phyloP scores from a whole-genome alignment of 1,140 invertebrate genomes.

The Ceratina calcarata region DNA sequence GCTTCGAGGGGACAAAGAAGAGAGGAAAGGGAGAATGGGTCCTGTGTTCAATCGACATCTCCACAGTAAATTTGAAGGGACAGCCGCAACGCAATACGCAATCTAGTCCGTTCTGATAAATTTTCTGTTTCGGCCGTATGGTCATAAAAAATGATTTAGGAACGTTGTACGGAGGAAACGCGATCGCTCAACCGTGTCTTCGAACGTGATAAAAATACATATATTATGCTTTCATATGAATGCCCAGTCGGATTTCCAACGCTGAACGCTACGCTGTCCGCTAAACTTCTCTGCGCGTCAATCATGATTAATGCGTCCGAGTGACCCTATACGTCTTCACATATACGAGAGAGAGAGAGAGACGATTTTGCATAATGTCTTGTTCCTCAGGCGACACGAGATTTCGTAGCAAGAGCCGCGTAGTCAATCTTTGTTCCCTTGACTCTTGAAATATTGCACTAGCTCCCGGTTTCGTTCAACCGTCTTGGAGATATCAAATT shows the following conservation, averaged over 20 bases:
- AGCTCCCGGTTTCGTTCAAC: not conserved
- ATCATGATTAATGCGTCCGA: conserved; percentile 38
- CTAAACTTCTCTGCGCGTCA: conserved; percentile 26
- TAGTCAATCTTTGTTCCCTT: conserved; percentile 18
- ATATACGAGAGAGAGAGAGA: not conserved
- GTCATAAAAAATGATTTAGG: conserved; percentile 57
- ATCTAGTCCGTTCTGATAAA: conserved; percentile 40
- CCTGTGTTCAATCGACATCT: not conserved
- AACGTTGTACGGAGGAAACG: not conserved
- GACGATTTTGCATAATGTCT: conserved; percentile 26
- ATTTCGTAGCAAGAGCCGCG: not conserved
- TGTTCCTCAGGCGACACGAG: conserved; percentile 24
- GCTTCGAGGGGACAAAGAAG: not conserved
- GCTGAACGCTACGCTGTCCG: not conserved
- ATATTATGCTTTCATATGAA: conserved; percentile 13
- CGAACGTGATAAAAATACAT: conserved; percentile 30
- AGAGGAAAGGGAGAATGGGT: not conserved
- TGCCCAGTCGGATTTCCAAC: conserved; percentile 27
- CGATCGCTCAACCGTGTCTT: not conserved
- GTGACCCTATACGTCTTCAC: conserved; percentile 16
- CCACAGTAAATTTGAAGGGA: conserved; percentile 48
- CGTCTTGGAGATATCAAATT: not conserved
- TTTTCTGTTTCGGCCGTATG: conserved; percentile 23
- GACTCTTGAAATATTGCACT: conserved; percentile 16
- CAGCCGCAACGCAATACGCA: not conserved